A percentile compares a stretch with the other conserved stretches of the same genome.
phyloP scores from a whole-genome alignment of 2,888 invertebrate species.

The Drosophila buzzatii region DNA sequence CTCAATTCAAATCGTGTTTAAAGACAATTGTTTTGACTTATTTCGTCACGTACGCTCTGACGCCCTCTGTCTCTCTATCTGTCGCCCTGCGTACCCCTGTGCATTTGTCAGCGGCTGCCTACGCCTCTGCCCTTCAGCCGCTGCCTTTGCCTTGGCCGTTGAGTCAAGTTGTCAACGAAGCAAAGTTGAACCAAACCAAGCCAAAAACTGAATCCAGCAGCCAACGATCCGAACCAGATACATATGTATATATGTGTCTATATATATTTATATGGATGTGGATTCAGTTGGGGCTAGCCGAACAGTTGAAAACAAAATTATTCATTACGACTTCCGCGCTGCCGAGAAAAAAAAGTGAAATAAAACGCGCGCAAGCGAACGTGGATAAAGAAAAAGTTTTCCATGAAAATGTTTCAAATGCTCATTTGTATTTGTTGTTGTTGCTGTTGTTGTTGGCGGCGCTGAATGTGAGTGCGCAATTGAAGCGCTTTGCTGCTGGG shows the following conservation, averaged over 20 bases:
- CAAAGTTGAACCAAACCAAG: constrained; percentile 44
- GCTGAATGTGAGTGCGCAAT: constrained; percentile 35
- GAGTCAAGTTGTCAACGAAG: constrained; percentile 47
- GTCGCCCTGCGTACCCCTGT: not conserved
- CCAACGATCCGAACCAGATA: constrained; percentile 65
- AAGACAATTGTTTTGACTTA: constrained; percentile 6
- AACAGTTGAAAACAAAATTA: constrained; percentile 76
- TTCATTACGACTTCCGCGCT: constrained; percentile 79
- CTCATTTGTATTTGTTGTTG: constrained; percentile 64
- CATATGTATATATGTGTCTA: not conserved
- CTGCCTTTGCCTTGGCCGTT: not conserved
- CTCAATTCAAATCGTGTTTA: not conserved
- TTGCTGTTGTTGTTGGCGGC: constrained; percentile 29
- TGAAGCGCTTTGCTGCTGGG: constrained; percentile 21
- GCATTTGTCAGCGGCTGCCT: not conserved
- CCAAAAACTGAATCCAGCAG: constrained; percentile 59
- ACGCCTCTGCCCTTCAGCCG: constrained; percentile 6
- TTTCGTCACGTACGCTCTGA: constrained; percentile 8
- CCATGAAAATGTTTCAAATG: constrained; percentile 77
- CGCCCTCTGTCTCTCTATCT: not conserved
- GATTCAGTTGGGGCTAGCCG: constrained; percentile 29
- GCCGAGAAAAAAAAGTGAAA: constrained; percentile 27
- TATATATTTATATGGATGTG: not conserved
- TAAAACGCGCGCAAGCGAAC: constrained; percentile 47
- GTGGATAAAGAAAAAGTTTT: constrained; percentile 65